Base-by-base conservation (phyloP, 1,140 invertebrate species). In the Acyrthosiphon pisum region DNA sequence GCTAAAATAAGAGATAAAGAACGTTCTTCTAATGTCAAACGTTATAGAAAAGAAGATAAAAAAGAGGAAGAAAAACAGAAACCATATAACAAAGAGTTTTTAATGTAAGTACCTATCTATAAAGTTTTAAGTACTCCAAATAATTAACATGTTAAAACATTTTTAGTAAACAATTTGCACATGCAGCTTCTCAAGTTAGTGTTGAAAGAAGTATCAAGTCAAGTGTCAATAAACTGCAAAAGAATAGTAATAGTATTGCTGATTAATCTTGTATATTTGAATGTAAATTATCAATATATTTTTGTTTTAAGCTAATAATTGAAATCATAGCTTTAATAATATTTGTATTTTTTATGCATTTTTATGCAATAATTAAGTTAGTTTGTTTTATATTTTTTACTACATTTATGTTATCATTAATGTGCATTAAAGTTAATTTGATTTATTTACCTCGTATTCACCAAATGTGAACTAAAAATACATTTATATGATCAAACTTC, bases 191-290 rank as follows among this genome's bases (percentile, higher is more conserved):
- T 94, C 95, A 96, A 56, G 95, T 96, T 46, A 97, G 96, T 35
- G 96, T 98, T 4, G 97, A 97, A 94, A 96, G 97, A 94, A 96
- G 98, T 94, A 97, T 98, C 83, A 97, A 97, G 94, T 96, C 97
- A 41, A 98, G 98, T 94, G 96, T 97, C 37, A 97, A 98, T 95
- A 98, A 97, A 94, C 97, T 98, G 92, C 98, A 98, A 95, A 95
- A 93, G 44, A 41, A 53, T 68, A 68, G 7, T 93, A 46, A 81
- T 83, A 92, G 46, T 48, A 83, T 92, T 44, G 76, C 91, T 30
- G 91, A 86, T 84, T 93, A 93, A 81, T 9, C 26, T 41, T 41
- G 30, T 44, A 0, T 41, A 90, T 60, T 90, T 53, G 2, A 53
- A 53, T 35, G 48, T 50, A 87, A 86, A 30, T 4, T 48, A 68